Evolutionary conservation across 1,140 invertebrate genomes (phyloP), one percentile per base, ranked within the genome.

Genomic region (Laodelphax striatellus): DNA sequence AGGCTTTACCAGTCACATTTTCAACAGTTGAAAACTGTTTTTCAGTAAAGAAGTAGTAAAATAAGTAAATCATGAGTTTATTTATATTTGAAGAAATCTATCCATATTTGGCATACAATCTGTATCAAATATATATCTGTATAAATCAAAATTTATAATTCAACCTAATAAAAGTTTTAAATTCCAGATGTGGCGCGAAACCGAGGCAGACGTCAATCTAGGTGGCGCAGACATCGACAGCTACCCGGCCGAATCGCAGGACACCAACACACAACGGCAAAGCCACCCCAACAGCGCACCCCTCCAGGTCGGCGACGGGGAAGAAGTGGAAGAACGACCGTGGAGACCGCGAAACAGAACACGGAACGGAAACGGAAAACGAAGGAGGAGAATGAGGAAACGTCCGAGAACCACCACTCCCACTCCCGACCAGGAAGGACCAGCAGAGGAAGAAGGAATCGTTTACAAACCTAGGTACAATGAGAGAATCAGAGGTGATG

Each of bases 311-410:
- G 34, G 34, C 34, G 34, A 38, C 8, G 34, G 34, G 9, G 34
- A 38, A 8, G 34, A 38, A 24, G 46, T 21, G 11, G 16, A 41
- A 6, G 55, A 56, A 41, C 3, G 55, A 19, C 55, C 55, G 41
- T 38, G 34, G 34, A 41, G 55, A 41, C 22, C 31, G 16, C 11
- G 55, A 41, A 56, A 41, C 55, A 24, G 60, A 16, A 10, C 17
- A 5, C 19, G 62, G 52, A 46, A 44, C 41, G 16, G 58, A 66
- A 54, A 57, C 14, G 41, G 59, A 1, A 63, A 65, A 52, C 60
- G 63, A 55, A 58, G 66, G 43, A 55, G 64, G 44, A 55, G 66
- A 13, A 52, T 63, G 11, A 62, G 66, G 11, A 67, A 67, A 52
- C 58, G 66, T 22, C 58, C 60, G 0, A 54, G 64, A 34, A 64